Base-by-base conservation (phyloP, 2,113 vertebrate genomes). In the Delphinapterus leucas region DNA sequence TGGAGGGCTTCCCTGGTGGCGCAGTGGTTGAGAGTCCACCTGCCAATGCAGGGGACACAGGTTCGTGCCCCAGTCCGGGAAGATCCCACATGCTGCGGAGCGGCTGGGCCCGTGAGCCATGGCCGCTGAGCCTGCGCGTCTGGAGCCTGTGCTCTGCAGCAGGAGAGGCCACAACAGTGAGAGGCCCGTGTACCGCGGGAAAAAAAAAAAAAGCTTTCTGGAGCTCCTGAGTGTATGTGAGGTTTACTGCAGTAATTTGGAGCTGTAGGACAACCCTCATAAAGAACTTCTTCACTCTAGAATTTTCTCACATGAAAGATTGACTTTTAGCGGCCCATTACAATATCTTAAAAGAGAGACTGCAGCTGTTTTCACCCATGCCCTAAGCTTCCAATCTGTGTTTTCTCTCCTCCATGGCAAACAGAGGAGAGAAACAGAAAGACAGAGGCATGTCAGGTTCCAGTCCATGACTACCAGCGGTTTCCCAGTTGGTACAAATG, bases 161-260 rank as follows among this genome's bases (percentile, higher is more conserved):
- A 1, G 47, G 47, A 12, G 47, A 47, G 47, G 47, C 47, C 47
- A 47, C 47, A 47, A 12, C 47, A 47, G 47, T 47, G 47, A 47
- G 47, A 47, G 47, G 47, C 47, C 11, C 47, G 11, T 11, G 12
- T 47, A 47, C 11, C 12, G 2, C 0, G 11, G 7, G 1, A 44
- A 12, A 47, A 47, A 47, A 47, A 47, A 47, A 47, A 81, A 74
- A 87, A 82, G 4, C 15, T 71, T 85, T 88, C 36, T 84, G 36
- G 26, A 88, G 5, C 15, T 85, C 33, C 41, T 53, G 65, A 58
- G 6, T 60, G 7, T 77, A 76, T 91, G 41, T 95, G 44, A 77
- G 28, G 36, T 88, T 96, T 96, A 80, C 58, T 61, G n/a, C 8
- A 84, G 18, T 88, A 88, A 95, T 28, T 88, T 71, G 41, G 58